These are phyloP conservation scores for Heliconius ethilla DNA, from an alignment of 2,888 invertebrate species.

Conservation along the genomic window DNA sequence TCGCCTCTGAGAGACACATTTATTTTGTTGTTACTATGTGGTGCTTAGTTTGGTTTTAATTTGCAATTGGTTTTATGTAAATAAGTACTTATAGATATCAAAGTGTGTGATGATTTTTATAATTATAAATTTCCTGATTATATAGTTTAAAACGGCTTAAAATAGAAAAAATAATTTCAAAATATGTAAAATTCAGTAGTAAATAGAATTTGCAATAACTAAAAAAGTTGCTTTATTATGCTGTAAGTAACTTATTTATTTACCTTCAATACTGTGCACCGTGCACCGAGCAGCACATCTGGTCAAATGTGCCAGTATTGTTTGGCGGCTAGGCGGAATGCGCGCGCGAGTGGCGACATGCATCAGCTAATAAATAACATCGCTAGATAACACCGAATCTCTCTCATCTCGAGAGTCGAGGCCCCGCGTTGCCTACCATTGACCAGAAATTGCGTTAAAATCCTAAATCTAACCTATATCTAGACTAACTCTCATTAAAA, in stretches of 20 bases:
- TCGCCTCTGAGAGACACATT: conserved; percentile 49
- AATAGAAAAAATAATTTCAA: background rate
- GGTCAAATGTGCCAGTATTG: conserved; percentile 46
- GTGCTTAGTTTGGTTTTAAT: too few species aligned
- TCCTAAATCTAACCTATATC: background rate
- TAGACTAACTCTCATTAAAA: background rate
- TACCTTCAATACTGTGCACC: too few species aligned
- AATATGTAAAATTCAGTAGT: too few species aligned
- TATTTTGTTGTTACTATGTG: background rate
- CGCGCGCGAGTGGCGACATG: conserved; percentile 62
- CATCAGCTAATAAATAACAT: conserved; percentile 75
- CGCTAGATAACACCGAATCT: conserved; percentile 55
- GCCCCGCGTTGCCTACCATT: conserved; percentile 4
- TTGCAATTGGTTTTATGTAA: background rate
- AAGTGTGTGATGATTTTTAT: background rate
- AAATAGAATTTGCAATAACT: too few species aligned
- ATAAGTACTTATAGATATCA: background rate
- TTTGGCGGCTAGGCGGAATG: conserved; percentile 67
- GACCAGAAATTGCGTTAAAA: background rate
- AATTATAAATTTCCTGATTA: too few species aligned
- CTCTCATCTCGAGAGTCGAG: conserved; percentile 46
- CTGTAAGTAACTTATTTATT: too few species aligned
- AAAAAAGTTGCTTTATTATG: too few species aligned
- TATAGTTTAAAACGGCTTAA: background rate
- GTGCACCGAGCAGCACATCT: background rate